Percentiles rank a stretch among this genome's conserved stretches.
These are phyloP conservation scores for Jaculus jaculus DNA, from an alignment of 2,113 vertebrate species.

Conservation along the genomic window DNA sequence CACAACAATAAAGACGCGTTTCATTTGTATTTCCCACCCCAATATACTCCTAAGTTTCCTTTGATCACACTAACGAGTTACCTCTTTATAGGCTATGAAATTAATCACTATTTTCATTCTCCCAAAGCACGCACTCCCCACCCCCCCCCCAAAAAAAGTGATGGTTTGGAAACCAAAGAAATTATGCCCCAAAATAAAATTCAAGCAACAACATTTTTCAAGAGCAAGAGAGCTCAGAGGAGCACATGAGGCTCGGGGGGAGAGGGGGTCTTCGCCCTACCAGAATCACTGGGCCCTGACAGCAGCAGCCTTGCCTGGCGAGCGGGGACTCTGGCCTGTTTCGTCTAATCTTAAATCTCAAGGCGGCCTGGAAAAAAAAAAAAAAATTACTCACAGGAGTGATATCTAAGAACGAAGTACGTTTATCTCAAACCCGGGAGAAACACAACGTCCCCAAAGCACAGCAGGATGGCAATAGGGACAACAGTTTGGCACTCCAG, in stretches of 20 bases:
- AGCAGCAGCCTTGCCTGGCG: not conserved
- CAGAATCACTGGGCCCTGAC: not conserved
- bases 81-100: constrained; percentile 1
- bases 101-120: constrained; percentile 2
- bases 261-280: not conserved
- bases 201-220: not conserved
- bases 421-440: not conserved
- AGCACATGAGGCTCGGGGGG: not conserved
- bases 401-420: not conserved
- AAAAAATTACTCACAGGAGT: constrained; percentile 13
- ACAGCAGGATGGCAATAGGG: not conserved
- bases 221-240: not conserved
- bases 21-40: not conserved
- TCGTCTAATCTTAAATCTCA: not conserved
- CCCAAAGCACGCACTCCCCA: not conserved
- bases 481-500: not conserved
- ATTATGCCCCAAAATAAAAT: not conserved
- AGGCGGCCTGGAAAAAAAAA: not conserved
- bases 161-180: not conserved
- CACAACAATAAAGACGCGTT: not conserved
- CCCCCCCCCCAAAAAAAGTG: not conserved
- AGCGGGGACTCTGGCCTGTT: not conserved
- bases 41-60: constrained; percentile 2
- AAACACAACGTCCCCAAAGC: not conserved
- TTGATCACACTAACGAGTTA: not conserved